These are phyloP conservation scores for Sebastes schlegelii DNA, from an alignment of 2,113 vertebrate species.

Conservation along the genomic window DNA sequence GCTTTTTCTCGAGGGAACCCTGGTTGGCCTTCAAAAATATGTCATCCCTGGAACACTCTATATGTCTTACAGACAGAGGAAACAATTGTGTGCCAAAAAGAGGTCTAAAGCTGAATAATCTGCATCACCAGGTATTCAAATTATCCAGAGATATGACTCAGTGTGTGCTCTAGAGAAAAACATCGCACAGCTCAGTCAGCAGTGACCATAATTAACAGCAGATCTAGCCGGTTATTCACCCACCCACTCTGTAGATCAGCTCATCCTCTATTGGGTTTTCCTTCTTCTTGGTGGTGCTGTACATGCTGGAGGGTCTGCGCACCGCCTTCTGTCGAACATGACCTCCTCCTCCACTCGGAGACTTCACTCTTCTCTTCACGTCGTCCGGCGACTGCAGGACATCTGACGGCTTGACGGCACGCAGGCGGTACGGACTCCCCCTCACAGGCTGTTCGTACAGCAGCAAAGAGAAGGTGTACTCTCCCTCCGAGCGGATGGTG, in stretches of 20 bases:
- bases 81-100: not conserved
- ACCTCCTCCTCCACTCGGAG: constrained; percentile 89
- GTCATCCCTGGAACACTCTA: too few species aligned
- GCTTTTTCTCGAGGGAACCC: too few species aligned
- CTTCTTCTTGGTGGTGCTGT: constrained; percentile 95
- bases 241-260: constrained; percentile 90
- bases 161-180: not conserved
- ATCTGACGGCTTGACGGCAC: constrained; percentile 89
- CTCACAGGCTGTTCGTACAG: constrained; percentile 93
- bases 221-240: constrained; percentile 21
- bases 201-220: not conserved
- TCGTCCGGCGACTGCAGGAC: constrained; percentile 93
- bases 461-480: constrained; percentile 89
- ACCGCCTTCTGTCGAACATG: constrained; percentile 96
- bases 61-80: not conserved
- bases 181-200: not conserved
- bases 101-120: not conserved
- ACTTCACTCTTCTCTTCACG: constrained; percentile 95
- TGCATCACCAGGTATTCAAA: not conserved
- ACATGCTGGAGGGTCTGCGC: constrained; percentile 96
- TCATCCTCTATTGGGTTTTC: constrained; percentile 88
- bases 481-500: constrained; percentile 89
- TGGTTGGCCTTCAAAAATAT: too few species aligned
- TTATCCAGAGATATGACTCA: not conserved
- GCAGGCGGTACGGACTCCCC: constrained; percentile 91